Percentiles rank a stretch among this genome's conserved stretches.
Evolutionary conservation across 1,140 invertebrate species (phyloP).

Genomic region (Bombus ignitus): DNA sequence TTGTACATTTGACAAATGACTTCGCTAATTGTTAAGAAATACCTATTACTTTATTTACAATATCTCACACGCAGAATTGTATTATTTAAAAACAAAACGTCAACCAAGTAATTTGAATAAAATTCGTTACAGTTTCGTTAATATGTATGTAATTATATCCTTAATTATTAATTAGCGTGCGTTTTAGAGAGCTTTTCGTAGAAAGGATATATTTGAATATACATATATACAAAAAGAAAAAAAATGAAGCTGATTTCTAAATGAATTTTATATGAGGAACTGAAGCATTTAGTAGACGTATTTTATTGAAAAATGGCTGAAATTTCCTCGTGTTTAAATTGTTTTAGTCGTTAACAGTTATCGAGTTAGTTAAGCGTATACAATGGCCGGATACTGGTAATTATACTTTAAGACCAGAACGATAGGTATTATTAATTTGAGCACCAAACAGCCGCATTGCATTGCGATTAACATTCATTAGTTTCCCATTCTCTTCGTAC

Average conservation of each 20-base stretch:
- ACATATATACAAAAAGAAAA: too few relatives aligned
- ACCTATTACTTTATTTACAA: too few relatives aligned
- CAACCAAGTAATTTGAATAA: background rate
- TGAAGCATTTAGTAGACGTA: background rate
- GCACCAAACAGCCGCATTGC: background rate
- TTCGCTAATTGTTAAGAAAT: too few relatives aligned
- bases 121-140: background rate
- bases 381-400: background rate
- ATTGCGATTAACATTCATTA: conserved; percentile 1
- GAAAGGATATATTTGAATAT: too few relatives aligned
- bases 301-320: background rate
- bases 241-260: background rate
- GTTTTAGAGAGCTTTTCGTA: too few relatives aligned
- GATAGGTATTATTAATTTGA: background rate
- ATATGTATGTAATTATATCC: background rate
- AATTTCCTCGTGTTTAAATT: background rate
- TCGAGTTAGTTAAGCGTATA: background rate
- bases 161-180: background rate
- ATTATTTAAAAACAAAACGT: background rate
- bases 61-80: too few relatives aligned
- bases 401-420: background rate
- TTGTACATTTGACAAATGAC: too few relatives aligned
- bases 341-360: background rate
- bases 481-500: background rate
- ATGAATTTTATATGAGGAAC: background rate